Evolutionary conservation across 64 coral and sea anemone species (phyloP).

Genomic region (Porites australiensis): DNA sequence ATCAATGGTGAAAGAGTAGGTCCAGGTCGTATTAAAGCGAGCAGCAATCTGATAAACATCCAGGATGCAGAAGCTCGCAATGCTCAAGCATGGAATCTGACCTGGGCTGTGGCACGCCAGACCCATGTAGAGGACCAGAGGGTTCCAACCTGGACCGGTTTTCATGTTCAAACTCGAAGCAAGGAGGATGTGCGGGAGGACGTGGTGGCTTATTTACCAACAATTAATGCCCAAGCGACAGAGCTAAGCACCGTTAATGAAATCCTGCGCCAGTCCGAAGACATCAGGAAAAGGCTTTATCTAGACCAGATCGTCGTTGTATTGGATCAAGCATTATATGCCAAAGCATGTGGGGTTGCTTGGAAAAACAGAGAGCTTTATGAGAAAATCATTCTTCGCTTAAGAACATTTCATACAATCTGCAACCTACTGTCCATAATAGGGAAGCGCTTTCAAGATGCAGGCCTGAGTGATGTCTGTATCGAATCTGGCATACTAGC

Average conservation of each 20-base stretch:
- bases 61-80: not conserved
- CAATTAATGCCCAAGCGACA: slow-evolving; percentile 65
- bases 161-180: slow-evolving; percentile 30
- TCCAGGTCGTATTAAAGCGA: not conserved
- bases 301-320: slow-evolving; percentile 29
- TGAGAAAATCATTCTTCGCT: slow-evolving; percentile 15
- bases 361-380: not conserved
- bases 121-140: slow-evolving; percentile 21
- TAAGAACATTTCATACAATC: slow-evolving; percentile 45
- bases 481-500: slow-evolving; percentile 48
- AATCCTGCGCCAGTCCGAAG: slow-evolving; percentile 24
- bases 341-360: slow-evolving; percentile 37
- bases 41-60: not conserved
- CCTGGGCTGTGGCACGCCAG: slow-evolving; percentile 5
- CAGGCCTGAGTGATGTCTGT: slow-evolving; percentile 47
- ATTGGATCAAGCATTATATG: slow-evolving; percentile 55
- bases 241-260: slow-evolving; percentile 59
- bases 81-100: slow-evolving; percentile 16
- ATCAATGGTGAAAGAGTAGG: slow-evolving; percentile 1
- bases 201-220: slow-evolving; percentile 53
- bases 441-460: slow-evolving; percentile 54
- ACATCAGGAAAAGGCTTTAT: slow-evolving; percentile 49
- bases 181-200: slow-evolving; percentile 1
- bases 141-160: slow-evolving; percentile 48
- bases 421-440: slow-evolving; percentile 37